Conservation (phyloP, 1,140 invertebrate genomes). For the Hypsibius dujardini region DNA sequence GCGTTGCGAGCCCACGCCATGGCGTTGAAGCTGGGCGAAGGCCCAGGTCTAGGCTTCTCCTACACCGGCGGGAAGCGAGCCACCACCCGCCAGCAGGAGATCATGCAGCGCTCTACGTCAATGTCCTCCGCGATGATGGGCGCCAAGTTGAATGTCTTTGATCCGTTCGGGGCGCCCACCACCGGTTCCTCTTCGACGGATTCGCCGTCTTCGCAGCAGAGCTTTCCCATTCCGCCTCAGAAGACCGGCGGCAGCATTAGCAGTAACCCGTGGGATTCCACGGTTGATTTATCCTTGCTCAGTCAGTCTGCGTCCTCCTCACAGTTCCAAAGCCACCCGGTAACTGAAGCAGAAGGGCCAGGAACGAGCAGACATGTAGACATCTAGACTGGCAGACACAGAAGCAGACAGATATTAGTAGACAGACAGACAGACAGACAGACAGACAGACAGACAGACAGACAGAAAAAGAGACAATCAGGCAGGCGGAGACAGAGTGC, state of each 20-base stretch:
- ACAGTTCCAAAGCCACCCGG: background rate
- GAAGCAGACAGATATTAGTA: background rate
- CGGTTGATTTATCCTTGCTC: background rate
- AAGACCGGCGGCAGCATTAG: conserved; percentile 11
- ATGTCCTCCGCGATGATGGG: background rate
- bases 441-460: too few species aligned
- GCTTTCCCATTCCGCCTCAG: conserved; percentile 12
- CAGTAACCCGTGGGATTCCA: conserved; percentile 4
- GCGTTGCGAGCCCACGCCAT: background rate
- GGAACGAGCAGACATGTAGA: background rate
- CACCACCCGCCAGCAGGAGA: background rate
- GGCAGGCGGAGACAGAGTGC: background rate
- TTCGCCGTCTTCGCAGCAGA: background rate
- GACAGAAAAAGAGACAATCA: background rate
- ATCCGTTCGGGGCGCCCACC: background rate
- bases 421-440: too few species aligned
- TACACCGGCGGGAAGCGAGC: conserved; percentile 14
- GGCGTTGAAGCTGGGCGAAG: background rate
- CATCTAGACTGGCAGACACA: background rate
- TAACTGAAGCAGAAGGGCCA: background rate
- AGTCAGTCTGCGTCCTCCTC: background rate
- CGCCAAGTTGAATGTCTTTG: too few species aligned
- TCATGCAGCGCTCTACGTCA: conserved; percentile 9
- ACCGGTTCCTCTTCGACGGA: background rate
- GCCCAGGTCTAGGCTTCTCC: background rate